Conservation (phyloP, 2,113 vertebrate species). For the Taxidea taxus region DNA sequence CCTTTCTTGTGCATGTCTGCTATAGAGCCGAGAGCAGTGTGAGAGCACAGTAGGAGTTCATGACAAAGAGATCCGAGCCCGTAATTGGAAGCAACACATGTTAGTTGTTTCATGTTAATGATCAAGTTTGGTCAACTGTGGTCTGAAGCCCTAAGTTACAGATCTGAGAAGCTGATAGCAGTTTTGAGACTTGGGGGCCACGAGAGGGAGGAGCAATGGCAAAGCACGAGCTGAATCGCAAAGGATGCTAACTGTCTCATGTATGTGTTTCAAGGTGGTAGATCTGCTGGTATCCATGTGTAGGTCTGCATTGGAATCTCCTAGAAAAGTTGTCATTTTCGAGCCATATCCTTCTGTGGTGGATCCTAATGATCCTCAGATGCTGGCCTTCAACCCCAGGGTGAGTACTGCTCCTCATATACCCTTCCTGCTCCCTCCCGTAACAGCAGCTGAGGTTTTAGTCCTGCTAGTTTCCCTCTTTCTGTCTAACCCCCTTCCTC, state of each 20-base stretch:
- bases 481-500: neutral
- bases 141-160: neutral
- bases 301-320: conserved; percentile 92
- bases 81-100: neutral
- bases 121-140: neutral
- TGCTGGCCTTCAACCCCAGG: conserved; percentile 93
- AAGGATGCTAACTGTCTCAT: neutral
- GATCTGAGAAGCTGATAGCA: neutral
- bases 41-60: neutral
- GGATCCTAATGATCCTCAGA: conserved; percentile 91
- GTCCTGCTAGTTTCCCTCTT: neutral
- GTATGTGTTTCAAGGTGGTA: conserved; percentile 86
- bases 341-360: conserved; percentile 96
- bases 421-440: accelerated
- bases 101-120: neutral
- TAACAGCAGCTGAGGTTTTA: neutral
- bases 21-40: neutral
- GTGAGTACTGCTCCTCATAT: conserved; percentile 76
- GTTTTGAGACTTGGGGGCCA: neutral
- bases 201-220: neutral
- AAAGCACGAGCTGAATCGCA: neutral
- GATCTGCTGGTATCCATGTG: conserved; percentile 94
- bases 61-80: neutral
- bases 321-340: conserved; percentile 94
- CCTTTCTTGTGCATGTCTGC: neutral